Base-by-base conservation (phyloP, 2,888 invertebrate species). In the Lasioglossum figueresi region DNA sequence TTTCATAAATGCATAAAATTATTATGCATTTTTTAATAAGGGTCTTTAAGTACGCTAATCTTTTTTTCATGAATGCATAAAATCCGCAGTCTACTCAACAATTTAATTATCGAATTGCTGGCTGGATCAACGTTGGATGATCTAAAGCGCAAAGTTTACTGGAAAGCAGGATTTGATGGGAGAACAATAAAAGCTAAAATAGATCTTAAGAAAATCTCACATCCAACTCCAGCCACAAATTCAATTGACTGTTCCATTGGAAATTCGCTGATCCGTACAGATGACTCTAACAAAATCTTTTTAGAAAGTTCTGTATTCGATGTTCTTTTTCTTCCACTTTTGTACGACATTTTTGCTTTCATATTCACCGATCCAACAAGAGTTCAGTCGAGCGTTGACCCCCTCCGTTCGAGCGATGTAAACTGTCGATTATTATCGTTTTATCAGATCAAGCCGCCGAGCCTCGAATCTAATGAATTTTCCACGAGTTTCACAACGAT, bases 351-450 rank as follows among this genome's bases (percentile, higher is more conserved):
- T 31, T 63, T 63, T 63, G 31, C 31, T 63, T 63, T 16, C 6
- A 19, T 16, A 31, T 63, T 63, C 31, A 16, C 63, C 63, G 63
- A 19, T 63, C 31, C 63, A 34, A 19, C 23, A 37, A 10, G 40
- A n/a, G 37, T 70, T 70, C 70, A 23, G 14, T 14, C 23, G 14
- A 70, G 23, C 37, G 4, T 6, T 19, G 40, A 40, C 37, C 70
- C 23, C 40, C 23, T 34, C 6, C 19, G 34, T 48, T 34, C 31
- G 34, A 23, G n/a, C 1, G 45, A 45, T 66, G 48, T 59, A 63
- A 23, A 43, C 48, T 76, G n/a, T 27, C 76, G 68, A 76, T 76
- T 76, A 76, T 76, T 76, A 68, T n/a, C 34, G 27, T 37, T 48
- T 68, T 76, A 76, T 76, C 76, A 1, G 68, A 68, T 76, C 37